Conservation (phyloP, 2,888 invertebrate genomes). For the Cybosia mesomella region DNA sequence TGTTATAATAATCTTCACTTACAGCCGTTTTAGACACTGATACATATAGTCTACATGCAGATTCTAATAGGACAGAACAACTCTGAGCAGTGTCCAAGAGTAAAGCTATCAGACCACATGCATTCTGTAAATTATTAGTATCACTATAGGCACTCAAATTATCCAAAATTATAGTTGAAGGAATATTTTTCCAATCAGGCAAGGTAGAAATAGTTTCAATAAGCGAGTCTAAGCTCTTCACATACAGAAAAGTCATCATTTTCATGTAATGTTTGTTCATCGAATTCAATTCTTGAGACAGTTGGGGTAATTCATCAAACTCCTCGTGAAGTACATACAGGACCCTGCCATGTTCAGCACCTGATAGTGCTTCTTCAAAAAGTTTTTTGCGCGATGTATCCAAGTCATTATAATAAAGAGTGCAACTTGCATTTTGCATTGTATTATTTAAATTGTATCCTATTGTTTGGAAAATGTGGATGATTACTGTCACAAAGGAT, state of each 20-base stretch:
- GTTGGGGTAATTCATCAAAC: constrained; percentile 73
- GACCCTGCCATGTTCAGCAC: constrained; percentile 74
- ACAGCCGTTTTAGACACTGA: constrained; percentile 62
- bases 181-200: constrained; percentile 75
- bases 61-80: constrained; percentile 61
- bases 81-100: constrained; percentile 66
- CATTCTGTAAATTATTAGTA: constrained; percentile 65
- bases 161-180: constrained; percentile 76
- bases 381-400: constrained; percentile 67
- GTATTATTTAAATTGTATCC: neutral
- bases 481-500: neutral
- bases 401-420: constrained; percentile 64
- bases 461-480: neutral
- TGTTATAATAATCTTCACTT: constrained; percentile 66
- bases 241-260: constrained; percentile 81
- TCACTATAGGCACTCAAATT: constrained; percentile 70
- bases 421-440: constrained; percentile 45
- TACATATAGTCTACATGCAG: constrained; percentile 62
- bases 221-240: constrained; percentile 66
- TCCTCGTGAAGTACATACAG: constrained; percentile 75
- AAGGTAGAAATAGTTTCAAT: constrained; percentile 72
- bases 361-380: constrained; percentile 72
- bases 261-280: constrained; percentile 76
- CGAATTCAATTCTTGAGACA: constrained; percentile 72
- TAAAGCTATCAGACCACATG: constrained; percentile 73